Conservation (phyloP, 1,140 invertebrate genomes). For the Rhopalosiphum padi region DNA sequence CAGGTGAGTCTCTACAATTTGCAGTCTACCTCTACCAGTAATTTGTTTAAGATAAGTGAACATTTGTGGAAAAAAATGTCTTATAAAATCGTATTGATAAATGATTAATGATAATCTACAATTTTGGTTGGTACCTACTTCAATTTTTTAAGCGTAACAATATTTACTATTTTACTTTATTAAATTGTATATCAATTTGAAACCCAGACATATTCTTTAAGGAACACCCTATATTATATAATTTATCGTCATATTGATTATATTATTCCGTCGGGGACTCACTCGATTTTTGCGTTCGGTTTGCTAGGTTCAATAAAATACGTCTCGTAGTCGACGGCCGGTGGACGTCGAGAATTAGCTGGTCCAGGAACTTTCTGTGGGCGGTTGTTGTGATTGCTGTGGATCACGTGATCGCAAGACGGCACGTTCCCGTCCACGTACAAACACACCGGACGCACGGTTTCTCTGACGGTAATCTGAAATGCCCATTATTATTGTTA, state of each 20-base stretch:
- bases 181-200: background rate
- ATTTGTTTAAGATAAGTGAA: too few species aligned
- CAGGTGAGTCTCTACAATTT: too few species aligned
- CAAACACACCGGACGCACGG: conserved; percentile 37
- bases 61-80: too few species aligned
- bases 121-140: background rate
- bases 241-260: too few species aligned
- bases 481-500: background rate
- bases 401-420: background rate
- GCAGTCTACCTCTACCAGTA: too few species aligned
- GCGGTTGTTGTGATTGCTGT: background rate
- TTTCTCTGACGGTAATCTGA: conserved; percentile 23
- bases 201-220: background rate
- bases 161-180: too few species aligned
- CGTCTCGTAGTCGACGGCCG: background rate
- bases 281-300: background rate
- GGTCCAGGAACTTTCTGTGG: background rate
- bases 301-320: background rate
- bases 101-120: background rate
- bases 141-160: background rate
- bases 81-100: background rate
- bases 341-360: background rate
- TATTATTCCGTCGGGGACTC: background rate
- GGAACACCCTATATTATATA: background rate
- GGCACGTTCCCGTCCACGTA: background rate